phyloP scores from a whole-genome alignment of 2,113 vertebrate genomes.

The Pelvicachromis taeniatus region DNA sequence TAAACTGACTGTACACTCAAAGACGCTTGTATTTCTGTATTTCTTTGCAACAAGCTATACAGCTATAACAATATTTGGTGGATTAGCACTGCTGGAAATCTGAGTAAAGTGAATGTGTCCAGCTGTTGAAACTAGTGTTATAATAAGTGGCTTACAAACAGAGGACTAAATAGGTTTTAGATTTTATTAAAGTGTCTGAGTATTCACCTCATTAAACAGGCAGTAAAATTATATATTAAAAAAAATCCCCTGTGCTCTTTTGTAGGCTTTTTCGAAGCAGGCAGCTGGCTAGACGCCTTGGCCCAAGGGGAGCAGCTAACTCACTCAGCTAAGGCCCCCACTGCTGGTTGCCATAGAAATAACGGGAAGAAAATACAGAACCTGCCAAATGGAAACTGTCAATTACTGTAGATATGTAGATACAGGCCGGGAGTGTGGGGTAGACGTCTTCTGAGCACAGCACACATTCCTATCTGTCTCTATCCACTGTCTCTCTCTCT shows the following conservation, averaged over 20 bases:
- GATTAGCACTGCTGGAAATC: not conserved
- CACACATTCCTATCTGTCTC: not conserved
- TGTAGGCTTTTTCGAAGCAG: constrained; percentile 16
- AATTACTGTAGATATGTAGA: constrained; percentile 72
- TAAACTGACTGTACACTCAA: not conserved
- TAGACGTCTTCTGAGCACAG: not conserved
- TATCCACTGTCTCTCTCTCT: not conserved
- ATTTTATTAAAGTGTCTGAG: not conserved
- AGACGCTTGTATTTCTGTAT: not conserved
- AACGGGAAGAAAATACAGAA: constrained; percentile 65
- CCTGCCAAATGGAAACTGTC: constrained; percentile 79
- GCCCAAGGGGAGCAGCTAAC: constrained; percentile 20
- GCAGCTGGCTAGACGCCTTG: constrained; percentile 3
- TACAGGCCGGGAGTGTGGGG: not conserved
- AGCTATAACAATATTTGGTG: not conserved
- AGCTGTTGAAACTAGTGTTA: not conserved
- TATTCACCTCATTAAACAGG: constrained; percentile 17
- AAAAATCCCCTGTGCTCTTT: not conserved
- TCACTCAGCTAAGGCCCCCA: constrained; percentile 13
- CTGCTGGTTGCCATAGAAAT: constrained; percentile 77
- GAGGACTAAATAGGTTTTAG: not conserved
- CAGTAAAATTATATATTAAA: not conserved
- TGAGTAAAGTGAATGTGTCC: not conserved
- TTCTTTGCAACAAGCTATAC: not conserved
- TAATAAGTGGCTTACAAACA: not conserved